A percentile compares a stretch with the other conserved stretches of the same genome.
phyloP scores from a whole-genome alignment of 2,888 invertebrate genomes.

The Argynnis bischoffii region DNA sequence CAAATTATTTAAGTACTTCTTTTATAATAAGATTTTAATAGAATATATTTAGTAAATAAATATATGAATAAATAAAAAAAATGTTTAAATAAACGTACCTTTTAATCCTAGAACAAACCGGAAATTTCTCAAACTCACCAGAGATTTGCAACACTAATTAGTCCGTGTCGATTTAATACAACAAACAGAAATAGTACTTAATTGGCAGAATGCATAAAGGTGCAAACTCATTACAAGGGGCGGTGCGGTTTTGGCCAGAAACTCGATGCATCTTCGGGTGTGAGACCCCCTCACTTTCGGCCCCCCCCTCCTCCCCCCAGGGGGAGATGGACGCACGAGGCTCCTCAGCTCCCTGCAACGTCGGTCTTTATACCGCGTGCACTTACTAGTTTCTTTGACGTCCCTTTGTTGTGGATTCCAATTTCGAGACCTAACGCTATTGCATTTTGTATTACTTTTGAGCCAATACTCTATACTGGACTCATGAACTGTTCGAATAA shows the following conservation, averaged over 20 bases:
- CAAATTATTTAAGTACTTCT: background rate
- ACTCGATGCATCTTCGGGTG: conserved; percentile 78
- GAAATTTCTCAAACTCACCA: conserved; percentile 19
- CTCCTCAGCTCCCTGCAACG: conserved; percentile 65
- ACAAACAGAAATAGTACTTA: conserved; percentile 43
- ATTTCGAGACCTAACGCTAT: conserved; percentile 64
- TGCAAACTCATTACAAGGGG: conserved; percentile 73
- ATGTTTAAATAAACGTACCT: background rate
- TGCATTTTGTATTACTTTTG: conserved; percentile 45
- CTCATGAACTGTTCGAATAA: conserved; percentile 31
- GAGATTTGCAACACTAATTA: conserved; percentile 38
- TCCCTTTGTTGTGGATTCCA: conserved; percentile 77
- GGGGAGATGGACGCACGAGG: conserved; percentile 80
- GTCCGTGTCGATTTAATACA: conserved; percentile 40
- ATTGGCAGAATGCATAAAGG: conserved; percentile 52
- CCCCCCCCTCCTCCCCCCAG: conserved; percentile 46
- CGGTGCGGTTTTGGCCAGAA: conserved; percentile 77
- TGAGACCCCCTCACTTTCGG: conserved; percentile 59
- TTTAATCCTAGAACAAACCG: background rate
- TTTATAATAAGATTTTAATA: background rate
- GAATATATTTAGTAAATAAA: background rate
- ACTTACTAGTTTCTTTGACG: conserved; percentile 79
- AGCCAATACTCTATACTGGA: conserved; percentile 37
- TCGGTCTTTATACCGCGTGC: conserved; percentile 78
- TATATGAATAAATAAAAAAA: conserved; percentile 4